Percentiles rank a stretch among this genome's conserved stretches.
Evolutionary conservation across 2,113 vertebrate species (phyloP).

Genomic region (Litocranius walleri): DNA sequence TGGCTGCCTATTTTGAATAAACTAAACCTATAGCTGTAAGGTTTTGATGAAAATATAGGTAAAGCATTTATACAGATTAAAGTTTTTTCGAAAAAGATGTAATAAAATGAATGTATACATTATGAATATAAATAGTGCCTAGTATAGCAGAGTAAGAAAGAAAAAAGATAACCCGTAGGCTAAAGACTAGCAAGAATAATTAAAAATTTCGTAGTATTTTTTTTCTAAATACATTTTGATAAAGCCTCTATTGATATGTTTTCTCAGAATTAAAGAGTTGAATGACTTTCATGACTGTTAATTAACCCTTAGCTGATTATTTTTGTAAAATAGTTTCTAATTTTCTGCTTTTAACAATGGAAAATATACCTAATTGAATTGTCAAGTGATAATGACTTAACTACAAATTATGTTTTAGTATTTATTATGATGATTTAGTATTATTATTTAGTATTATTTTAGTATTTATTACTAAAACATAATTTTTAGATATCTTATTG

Average conservation of each 20-base stretch:
- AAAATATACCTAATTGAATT: neutral
- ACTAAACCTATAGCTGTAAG: neutral
- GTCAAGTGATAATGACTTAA: neutral
- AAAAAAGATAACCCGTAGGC: neutral
- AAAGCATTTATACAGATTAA: neutral
- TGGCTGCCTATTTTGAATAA: slow-evolving; percentile 9
- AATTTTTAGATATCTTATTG: neutral
- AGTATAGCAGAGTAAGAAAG: neutral
- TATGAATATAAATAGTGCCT: neutral
- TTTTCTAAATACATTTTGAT: neutral
- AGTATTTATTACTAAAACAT: no score
- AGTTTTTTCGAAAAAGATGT: neutral
- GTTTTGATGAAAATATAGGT: slow-evolving; percentile 15
- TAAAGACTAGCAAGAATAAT: neutral
- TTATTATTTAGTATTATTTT: no score
- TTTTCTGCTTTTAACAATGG: neutral
- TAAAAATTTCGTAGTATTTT: neutral
- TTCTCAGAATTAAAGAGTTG: neutral
- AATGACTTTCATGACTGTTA: neutral
- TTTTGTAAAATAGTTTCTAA: neutral
- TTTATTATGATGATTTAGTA: no score
- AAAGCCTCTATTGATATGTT: neutral
- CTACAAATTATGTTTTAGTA: neutral
- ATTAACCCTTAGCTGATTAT: neutral
- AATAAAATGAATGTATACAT: neutral